Base-by-base conservation (phyloP, 2,888 invertebrate species). In the Thelaira solivaga region DNA sequence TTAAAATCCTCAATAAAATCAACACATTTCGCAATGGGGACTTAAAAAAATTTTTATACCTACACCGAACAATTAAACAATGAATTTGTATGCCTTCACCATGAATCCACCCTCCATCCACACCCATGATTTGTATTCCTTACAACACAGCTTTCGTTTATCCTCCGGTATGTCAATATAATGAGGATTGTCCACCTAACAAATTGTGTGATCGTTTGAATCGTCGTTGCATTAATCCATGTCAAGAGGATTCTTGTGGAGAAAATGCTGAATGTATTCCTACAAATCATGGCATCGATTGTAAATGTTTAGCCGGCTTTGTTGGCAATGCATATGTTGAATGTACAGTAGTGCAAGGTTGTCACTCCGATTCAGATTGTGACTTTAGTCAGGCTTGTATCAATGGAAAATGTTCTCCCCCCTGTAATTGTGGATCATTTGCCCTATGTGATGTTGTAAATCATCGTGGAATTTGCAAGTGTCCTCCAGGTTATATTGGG, bases 171-270 rank as follows among this genome's bases (percentile, higher is more conserved):
- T 96, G 96, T 86, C 96, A 96, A 87, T 96, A 95, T 88, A 96
- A 96, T 85, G 96, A 95, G 90, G 96, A 96, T 85, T 97, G 96
- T 86, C 95, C 96, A 65, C 94, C 95, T n/a, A 92, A 94, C 84
- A 93, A 95, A 83, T 90, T 95, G 20, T 97, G 96, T 87, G 96
- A 96, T 88, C 92, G 96, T 82, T 90, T 96, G 57, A 96, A 96
- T 85, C 91, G 96, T 86, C 91, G 94, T 55, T 97, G 96, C 86
- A 94, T 95, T 81, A 96, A 93, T 87, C 95, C 95, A 2, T 96
- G 96, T 86, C 90, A 92, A 82, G 92, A 93, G 82, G 93, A 95
- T 86, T 93, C 94, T 49, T 96, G 96, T 84, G 96, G 95, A 36
- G 93, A 93, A 72, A 94, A 95, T 86, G 95, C 96, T 1, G 93